These are phyloP conservation scores for Pongo abelii DNA, from an alignment of 2,113 vertebrate species.

Conservation along the genomic window DNA sequence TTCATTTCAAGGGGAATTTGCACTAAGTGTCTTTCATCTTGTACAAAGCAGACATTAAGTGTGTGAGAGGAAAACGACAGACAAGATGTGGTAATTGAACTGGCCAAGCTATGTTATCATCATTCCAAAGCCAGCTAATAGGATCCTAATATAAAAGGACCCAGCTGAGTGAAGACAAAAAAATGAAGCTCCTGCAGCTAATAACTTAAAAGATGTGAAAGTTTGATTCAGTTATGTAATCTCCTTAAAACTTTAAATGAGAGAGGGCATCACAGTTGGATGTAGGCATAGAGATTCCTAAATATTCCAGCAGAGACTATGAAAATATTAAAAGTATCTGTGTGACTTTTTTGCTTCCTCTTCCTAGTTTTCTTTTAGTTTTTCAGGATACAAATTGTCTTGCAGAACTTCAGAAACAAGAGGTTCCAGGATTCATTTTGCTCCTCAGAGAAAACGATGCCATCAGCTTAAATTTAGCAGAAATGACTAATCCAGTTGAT, in stretches of 20 bases:
- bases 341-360: neutral
- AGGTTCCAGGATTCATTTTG: neutral
- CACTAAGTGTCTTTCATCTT: conserved; percentile 62
- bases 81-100: conserved; percentile 69
- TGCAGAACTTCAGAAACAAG: neutral
- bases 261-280: conserved; percentile 15
- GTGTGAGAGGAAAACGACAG: conserved; percentile 10
- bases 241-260: conserved; percentile 67
- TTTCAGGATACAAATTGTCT: neutral
- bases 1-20: conserved; percentile 55
- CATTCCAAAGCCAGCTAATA: conserved; percentile 17
- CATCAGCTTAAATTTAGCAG: neutral
- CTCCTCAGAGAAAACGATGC: neutral
- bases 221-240: conserved; percentile 47
- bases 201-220: conserved; percentile 39
- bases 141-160: conserved; percentile 55
- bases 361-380: neutral
- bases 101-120: neutral
- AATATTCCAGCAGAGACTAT: neutral
- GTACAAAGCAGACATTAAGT: conserved; percentile 49
- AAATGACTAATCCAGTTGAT: neutral
- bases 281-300: neutral
- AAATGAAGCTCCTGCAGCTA: neutral
- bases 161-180: conserved; percentile 47
- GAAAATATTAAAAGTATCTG: neutral